Evolutionary conservation across 1,140 invertebrate genomes (phyloP), one percentile per base, ranked within the genome.

Genomic region (Habropoda laboriosa): DNA sequence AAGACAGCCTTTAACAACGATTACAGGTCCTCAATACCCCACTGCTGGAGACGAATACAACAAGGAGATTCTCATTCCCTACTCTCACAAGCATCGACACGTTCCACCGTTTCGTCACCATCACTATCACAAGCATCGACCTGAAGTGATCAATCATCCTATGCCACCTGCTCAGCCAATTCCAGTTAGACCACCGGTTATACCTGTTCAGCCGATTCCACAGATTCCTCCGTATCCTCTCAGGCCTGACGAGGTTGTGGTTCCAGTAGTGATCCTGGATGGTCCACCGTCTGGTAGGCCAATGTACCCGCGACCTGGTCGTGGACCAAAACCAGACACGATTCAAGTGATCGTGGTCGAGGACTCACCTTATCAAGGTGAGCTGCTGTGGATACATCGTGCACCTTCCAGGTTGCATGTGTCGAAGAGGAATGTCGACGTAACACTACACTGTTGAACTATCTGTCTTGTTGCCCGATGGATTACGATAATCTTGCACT

Each of bases 291-390:
- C 12, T 0, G 51, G 49, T 24, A 70, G 51, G 5, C 80, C 72
- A 18, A 45, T 13, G 51, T 4, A 42, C 24, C 24, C 35, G 7
- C 61, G 38, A 42, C 71, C 58, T 40, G 27, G 13, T 64, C 32
- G n/a, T 16, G 53, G 35, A 1, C 58, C 61, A 6, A 61, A 75
- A 35, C 55, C 70, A 40, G 68, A 86, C 8, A 80, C 82, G 0
- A n/a, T 86, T 5, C 61, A 86, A 27, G 75, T 89, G 40, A 80
- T 89, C 70, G 79, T 89, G 40, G 66, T 89, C 70, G 87, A 90
- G 27, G 85, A 85, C 18, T 24, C 13, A 7, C 47, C 81, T 10
- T 5, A 53, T 2, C 83, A 83, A 87, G 87, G 87, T 89, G 87
- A 89, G 75, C 66, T 42, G 35, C 51, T n/a, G n/a, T n/a, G n/a